Evolutionary conservation across 2,888 invertebrate genomes (phyloP), one percentile per base, ranked within the genome.

Genomic region (Campoplex capitator): DNA sequence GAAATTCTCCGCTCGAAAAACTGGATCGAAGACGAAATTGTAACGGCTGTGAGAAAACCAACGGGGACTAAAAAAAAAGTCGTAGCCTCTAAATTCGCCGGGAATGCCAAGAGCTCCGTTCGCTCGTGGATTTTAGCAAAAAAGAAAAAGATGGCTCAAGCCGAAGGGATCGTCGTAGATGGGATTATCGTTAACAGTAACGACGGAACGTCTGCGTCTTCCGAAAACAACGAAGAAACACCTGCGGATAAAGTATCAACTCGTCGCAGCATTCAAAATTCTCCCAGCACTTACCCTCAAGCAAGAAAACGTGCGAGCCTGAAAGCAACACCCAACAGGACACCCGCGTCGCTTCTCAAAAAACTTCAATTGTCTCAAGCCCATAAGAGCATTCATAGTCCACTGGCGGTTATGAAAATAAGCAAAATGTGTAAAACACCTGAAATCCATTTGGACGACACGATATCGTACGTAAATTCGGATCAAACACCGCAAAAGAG

Each of bases 21-120:
- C 38, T 94, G 97, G 97, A 91, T 93, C 28, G 96, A 96, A 86
- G 95, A 95, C 1, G 86, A 75, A 11, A 51, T 75, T 88, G 9
- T 85, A 9, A 82, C 87, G 0, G 88, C 83, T 79, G 92, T 90
- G 80, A 92, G 89, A 35, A 91, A 89, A 32, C 85, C 88, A 28
- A 51, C 71, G 6, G 56, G 13, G 4, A 54, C 51, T 9, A 48
- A 28, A 3, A 71, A 78, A 42, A 71, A 88, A 67, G 74, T 84
- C 56, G 42, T 28, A 9, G 89, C 90, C 1, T n/a, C 83, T 7
- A 83, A 75, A 38, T 58, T 32, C 18, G 23, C 32, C 4, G 58
- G 16, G 2, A 80, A 74, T 32, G 62, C 56, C 7, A 79, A 89
- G 70, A 92, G 92, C 83, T 88, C 91, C 1, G 45, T 92, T 1